Evolutionary conservation across 2,113 vertebrate genomes (phyloP).

Genomic region (Myrmophylax atrothorax): DNA sequence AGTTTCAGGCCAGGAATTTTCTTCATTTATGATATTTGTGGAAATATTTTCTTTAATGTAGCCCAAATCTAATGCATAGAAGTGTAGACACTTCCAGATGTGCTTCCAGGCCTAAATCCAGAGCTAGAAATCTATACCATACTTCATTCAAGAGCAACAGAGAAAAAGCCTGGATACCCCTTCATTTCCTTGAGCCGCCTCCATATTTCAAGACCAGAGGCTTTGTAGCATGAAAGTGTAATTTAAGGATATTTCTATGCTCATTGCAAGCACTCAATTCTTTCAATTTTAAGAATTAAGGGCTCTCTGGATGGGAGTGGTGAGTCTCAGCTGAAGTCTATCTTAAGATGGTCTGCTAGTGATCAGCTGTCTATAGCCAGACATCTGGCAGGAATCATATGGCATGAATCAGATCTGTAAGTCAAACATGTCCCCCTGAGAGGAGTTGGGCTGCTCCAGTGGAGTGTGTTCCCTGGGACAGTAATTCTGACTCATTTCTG

Average conservation of each 20-base stretch:
- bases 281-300: constrained; percentile 19
- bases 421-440: not conserved
- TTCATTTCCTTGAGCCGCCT: not conserved
- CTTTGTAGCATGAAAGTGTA: not conserved
- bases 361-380: not conserved
- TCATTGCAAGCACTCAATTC: not conserved
- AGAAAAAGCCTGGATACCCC: not conserved
- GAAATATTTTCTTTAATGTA: not conserved
- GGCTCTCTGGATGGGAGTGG: not conserved
- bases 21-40: not conserved
- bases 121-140: not conserved
- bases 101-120: constrained; percentile 22
- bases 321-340: not conserved
- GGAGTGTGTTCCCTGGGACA: not conserved
- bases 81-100: constrained; percentile 3
- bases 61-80: not conserved
- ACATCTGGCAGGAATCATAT: not conserved
- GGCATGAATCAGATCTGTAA: not conserved
- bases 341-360: not conserved
- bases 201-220: not conserved
- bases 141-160: not conserved
- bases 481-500: not conserved
- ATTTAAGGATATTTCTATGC: constrained; percentile 2
- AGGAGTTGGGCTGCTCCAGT: not conserved
- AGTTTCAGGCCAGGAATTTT: not conserved